A percentile compares a stretch with the other conserved stretches of the same genome.
phyloP scores from a whole-genome alignment of 2,888 invertebrate genomes.

The Pediacus dermestoides region DNA sequence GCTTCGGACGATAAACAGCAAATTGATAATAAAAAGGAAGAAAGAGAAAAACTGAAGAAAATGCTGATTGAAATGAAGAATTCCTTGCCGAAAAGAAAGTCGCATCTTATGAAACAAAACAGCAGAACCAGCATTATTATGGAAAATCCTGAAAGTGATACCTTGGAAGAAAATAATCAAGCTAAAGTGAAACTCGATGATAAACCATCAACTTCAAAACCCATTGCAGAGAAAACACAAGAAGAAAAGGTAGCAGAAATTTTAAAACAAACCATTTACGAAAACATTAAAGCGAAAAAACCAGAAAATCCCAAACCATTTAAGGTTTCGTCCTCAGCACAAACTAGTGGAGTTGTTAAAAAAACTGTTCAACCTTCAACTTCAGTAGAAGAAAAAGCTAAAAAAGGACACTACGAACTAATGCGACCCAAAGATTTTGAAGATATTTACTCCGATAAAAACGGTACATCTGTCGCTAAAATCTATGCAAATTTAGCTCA shows the following conservation, averaged over 20 bases:
- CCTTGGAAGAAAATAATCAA: not conserved
- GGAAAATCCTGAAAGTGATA: conserved; percentile 40
- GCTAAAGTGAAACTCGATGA: conserved; percentile 14
- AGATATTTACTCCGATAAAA: conserved; percentile 49
- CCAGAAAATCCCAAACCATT: conserved; percentile 41
- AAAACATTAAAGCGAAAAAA: conserved; percentile 50
- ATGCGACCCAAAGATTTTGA: conserved; percentile 58
- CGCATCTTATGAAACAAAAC: conserved; percentile 39
- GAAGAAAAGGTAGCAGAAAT: conserved; percentile 44
- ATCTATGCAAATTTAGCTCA: conserved; percentile 52
- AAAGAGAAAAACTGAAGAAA: conserved; percentile 62
- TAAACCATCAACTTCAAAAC: conserved; percentile 14
- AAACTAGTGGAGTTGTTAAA: conserved; percentile 54
- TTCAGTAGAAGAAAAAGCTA: conserved; percentile 18
- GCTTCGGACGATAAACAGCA: conserved; percentile 35
- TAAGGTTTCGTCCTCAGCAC: conserved; percentile 59
- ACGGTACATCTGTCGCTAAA: conserved; percentile 36
- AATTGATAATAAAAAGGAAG: conserved; percentile 47
- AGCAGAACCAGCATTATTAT: conserved; percentile 42
- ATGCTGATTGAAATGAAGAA: conserved; percentile 76
- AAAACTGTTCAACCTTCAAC: conserved; percentile 39
- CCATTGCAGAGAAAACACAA: conserved; percentile 25
- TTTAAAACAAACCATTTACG: conserved; percentile 47
- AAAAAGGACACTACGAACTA: conserved; percentile 49
- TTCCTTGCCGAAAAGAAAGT: conserved; percentile 60